Evolutionary conservation across 2,888 invertebrate species (phyloP).

Genomic region (Cabera pusaria): DNA sequence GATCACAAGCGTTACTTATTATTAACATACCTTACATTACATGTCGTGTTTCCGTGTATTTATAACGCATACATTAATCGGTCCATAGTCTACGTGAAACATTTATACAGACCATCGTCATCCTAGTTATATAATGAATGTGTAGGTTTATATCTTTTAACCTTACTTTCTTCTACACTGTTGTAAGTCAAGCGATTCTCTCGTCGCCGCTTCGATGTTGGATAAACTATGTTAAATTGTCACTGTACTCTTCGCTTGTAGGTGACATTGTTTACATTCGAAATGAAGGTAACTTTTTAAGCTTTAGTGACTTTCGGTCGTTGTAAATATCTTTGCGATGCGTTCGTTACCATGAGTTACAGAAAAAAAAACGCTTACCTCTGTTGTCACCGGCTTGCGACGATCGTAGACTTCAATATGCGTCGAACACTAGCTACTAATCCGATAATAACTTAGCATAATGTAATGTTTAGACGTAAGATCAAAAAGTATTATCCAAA

Average conservation of each 20-base stretch:
- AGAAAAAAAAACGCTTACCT: constrained; percentile 51
- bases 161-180: constrained; percentile 49
- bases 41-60: constrained; percentile 46
- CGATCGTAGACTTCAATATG: constrained; percentile 61
- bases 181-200: constrained; percentile 57
- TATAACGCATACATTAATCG: constrained; percentile 36
- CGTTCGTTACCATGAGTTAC: constrained; percentile 41
- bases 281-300: constrained; percentile 48
- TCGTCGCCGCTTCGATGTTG: constrained; percentile 69
- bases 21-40: no score
- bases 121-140: constrained; percentile 70
- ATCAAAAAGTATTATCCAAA: constrained; percentile 81
- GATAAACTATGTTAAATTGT: constrained; percentile 53
- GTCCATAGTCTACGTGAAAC: constrained; percentile 41
- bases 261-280: constrained; percentile 54
- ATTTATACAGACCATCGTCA: constrained; percentile 45
- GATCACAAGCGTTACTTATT: constrained; percentile 57
- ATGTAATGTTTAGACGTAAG: constrained; percentile 68
- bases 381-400: constrained; percentile 57
- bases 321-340: constrained; percentile 68
- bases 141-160: constrained; percentile 63
- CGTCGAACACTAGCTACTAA: constrained; percentile 68
- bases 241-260: constrained; percentile 72
- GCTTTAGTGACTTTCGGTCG: constrained; percentile 63
- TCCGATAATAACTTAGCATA: constrained; percentile 77